Base-by-base conservation (phyloP, 2,113 vertebrate genomes). In the Malurus alboscapulatus region DNA sequence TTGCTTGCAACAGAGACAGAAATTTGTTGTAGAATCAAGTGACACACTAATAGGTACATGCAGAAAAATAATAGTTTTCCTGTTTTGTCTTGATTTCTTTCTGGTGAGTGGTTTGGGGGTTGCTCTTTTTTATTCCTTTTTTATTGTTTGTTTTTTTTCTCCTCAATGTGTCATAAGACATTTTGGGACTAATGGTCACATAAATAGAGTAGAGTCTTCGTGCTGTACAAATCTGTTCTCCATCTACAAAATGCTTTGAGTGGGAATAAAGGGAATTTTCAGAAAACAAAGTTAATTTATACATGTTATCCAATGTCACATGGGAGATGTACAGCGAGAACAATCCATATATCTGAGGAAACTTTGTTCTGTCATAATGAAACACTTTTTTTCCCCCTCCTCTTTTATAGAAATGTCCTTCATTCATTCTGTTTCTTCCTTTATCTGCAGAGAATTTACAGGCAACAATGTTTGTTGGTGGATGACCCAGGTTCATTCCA, bases 101-200 rank as follows among this genome's bases (percentile, higher is more conserved):
- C 18, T 45, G 3, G 2, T 58, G 4, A 29, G 2, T 10, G 11
- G 2, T 47, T 51, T 80, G 30, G 18, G 12, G 3, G 63, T 42
- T 22, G 1, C 1, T 34, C 5, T 26, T 7, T 10, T 24, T 42
- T 15, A 5, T 21, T n/a, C 3, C 6, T 5, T 29, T 7, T 18
- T 7, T 13, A 8, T 7, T 13, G 22, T 7, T 13, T 27, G n/a
- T 9, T 26, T 34, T 22, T 15, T 3, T 12, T 51, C 27, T 19
- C 40, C 9, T 14, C 11, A 5, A 67, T 36, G 3, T 47, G 3
- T 1, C 20, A 2, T 36, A 22, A 36, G 3, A 25, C 6, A 2
- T 10, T 44, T 87, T 76, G 45, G 3, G 4, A 29, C 24, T 36
- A 67, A 50, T 22, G 14, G 7, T n/a, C 7, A n/a, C 27, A 45